These are phyloP conservation scores for Gorsachius goisagi DNA, from an alignment of 2,113 vertebrate species.

Conservation along the genomic window DNA sequence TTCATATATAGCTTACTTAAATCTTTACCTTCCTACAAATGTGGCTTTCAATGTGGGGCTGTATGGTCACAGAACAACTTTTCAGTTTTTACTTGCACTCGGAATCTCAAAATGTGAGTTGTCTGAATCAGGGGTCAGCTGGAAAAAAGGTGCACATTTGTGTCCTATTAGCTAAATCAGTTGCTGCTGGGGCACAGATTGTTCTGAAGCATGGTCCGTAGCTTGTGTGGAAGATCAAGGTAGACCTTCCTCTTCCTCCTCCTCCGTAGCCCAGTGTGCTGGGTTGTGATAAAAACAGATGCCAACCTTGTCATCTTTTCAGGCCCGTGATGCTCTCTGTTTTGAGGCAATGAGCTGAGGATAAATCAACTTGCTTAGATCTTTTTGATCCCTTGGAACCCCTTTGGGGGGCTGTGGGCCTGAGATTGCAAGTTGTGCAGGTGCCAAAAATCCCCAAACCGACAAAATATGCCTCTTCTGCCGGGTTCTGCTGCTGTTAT, in stretches of 20 bases:
- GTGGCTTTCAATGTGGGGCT: not conserved
- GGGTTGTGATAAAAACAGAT: not conserved
- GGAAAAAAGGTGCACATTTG: not conserved
- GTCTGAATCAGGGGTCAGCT: not conserved
- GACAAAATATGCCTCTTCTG: fast-evolving
- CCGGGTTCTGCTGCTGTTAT: fast-evolving
- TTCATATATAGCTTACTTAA: not conserved
- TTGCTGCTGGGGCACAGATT: not conserved
- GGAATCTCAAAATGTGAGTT: not conserved
- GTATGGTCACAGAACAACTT: not conserved
- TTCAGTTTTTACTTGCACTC: not conserved
- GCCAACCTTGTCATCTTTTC: fast-evolving
- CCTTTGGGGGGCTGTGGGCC: not conserved
- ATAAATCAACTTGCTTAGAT: too few relatives aligned
- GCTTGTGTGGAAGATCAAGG: not conserved
- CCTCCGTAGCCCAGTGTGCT: not conserved
- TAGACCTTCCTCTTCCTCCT: not conserved
- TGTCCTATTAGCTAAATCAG: fast-evolving
- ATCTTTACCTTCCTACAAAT: fast-evolving
- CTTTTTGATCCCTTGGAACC: not conserved
- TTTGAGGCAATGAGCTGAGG: not conserved
- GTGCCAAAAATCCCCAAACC: not conserved
- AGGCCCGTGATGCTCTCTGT: too few relatives aligned
- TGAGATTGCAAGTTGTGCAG: not conserved
- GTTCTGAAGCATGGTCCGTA: not conserved